Percentiles rank a stretch among this genome's conserved stretches.
phyloP scores from a whole-genome alignment of 2,797 vertebrate genomes.

The Kryptopterus vitreolus region DNA sequence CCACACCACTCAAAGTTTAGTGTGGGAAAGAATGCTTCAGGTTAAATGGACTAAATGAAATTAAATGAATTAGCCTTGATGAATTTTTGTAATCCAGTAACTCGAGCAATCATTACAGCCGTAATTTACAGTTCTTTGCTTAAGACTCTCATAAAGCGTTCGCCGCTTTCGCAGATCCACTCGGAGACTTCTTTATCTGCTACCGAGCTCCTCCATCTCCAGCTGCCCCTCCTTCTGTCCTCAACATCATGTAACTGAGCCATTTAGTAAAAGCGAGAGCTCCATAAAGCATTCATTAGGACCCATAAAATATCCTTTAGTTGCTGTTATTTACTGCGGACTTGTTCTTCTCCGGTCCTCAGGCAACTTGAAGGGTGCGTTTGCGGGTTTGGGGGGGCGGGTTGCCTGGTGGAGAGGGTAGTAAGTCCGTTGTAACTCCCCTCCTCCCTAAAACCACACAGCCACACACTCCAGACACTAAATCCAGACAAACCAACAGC shows the following conservation, averaged over 20 bases:
- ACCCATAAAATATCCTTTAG: conserved; percentile 57
- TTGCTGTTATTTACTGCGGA: conserved; percentile 57
- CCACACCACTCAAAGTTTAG: too few species aligned
- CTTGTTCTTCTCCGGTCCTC: conserved; percentile 36
- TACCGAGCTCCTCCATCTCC: conserved; percentile 6
- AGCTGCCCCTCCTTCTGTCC: conserved; percentile 24
- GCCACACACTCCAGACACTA: conserved; percentile 35
- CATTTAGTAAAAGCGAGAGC: conserved; percentile 54
- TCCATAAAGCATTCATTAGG: conserved; percentile 63
- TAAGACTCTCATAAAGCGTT: conserved; percentile 19
- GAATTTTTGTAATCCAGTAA: too few species aligned
- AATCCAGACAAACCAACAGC: conserved; percentile 28
- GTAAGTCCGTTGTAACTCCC: neutral
- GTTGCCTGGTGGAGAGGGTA: neutral
- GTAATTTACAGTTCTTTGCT: neutral
- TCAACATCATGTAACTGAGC: conserved; percentile 37
- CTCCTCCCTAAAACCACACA: conserved; percentile 26
- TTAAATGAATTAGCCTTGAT: too few species aligned
- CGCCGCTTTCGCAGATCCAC: conserved; percentile 16
- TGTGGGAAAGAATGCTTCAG: too few species aligned
- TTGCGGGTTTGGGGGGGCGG: neutral
- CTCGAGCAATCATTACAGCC: too few species aligned
- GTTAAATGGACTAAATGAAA: too few species aligned
- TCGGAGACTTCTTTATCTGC: conserved; percentile 30
- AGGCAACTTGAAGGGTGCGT: neutral